Evolutionary conservation across 2,113 vertebrate genomes (phyloP), one percentile per base, ranked within the genome.

Genomic region (Forbesichthys papilliferus): DNA sequence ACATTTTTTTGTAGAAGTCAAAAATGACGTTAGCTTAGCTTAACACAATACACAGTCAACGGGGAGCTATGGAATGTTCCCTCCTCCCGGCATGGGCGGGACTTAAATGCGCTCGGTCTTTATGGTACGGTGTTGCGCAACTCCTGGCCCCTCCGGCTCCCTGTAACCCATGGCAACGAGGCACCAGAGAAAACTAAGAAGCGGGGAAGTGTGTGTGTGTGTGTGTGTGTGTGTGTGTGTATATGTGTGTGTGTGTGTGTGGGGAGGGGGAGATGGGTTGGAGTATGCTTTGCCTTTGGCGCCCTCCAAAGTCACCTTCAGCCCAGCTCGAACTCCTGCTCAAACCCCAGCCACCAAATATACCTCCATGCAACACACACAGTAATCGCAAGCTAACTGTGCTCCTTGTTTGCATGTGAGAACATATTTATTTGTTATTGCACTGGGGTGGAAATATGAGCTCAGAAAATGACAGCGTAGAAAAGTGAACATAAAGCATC

Each of bases 111-210:
- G 20, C 20, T 20, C 20, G 20, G 20, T 20, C 20, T 88, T 79
- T 77, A 46, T 75, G 76, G 66, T 68, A 64, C 48, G 51, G 13
- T 1, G 68, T 87, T 87, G 81, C 74, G 76, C 77, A 87, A 89
- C 75, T 18, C 71, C 78, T 52, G 73, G 79, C 57, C 51, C 49
- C 68, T 64, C 56, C 67, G 67, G 71, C 77, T 69, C 54, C 1
- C 36, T 8, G 7, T 42, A 42, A 42, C 36, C 36, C 36, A 42
- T 67, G 75, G 69, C 61, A 61, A 87, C 64, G 70, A 78, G 79
- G 70, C 75, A 69, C 46, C 48, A 20, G 66, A 61, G 61, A 36
- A 60, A 68, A 13, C 1, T 55, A 69, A 27, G 27, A 27, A 2
- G 27, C 27, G 27, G 27, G 27, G 27, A 27, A 27, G 27, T 1